These are phyloP conservation scores for Platycheirus rosarum DNA, from an alignment of 2,888 invertebrate species.

Conservation along the genomic window DNA sequence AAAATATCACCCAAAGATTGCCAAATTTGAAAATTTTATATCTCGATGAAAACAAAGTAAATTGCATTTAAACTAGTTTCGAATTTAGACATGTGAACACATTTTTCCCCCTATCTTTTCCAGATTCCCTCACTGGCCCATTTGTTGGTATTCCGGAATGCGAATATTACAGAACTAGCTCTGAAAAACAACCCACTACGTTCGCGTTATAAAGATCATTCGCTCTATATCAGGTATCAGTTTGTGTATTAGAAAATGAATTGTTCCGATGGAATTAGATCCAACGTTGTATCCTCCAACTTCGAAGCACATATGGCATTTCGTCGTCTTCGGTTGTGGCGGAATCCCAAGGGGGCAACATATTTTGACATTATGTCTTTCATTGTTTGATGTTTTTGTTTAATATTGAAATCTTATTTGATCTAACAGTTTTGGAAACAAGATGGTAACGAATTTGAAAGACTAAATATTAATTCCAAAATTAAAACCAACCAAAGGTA, in stretches of 20 bases:
- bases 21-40: conserved; percentile 90
- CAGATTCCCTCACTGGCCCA: conserved; percentile 74
- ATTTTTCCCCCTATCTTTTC: conserved; percentile 26
- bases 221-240: conserved; percentile 92
- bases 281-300: conserved; percentile 87
- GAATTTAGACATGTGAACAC: neutral
- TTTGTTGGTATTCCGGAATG: conserved; percentile 85
- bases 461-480: neutral
- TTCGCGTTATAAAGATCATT: conserved; percentile 89
- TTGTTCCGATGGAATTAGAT: conserved; percentile 88
- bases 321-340: conserved; percentile 85
- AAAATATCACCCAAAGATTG: conserved; percentile 86
- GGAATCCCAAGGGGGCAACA: conserved; percentile 42
- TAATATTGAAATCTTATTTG: conserved; percentile 6
- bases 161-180: conserved; percentile 89
- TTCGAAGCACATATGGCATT: conserved; percentile 92
- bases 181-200: conserved; percentile 90
- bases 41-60: conserved; percentile 91
- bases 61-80: neutral
- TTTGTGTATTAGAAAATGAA: conserved; percentile 83
- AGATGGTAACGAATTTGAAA: conserved; percentile 34
- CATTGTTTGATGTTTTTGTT: neutral
- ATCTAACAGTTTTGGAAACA: conserved; percentile 28
- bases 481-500: conserved; percentile 28
- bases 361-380: neutral